Conservation (phyloP, 1,140 invertebrate genomes). For the Teleopsis dalmanni region DNA sequence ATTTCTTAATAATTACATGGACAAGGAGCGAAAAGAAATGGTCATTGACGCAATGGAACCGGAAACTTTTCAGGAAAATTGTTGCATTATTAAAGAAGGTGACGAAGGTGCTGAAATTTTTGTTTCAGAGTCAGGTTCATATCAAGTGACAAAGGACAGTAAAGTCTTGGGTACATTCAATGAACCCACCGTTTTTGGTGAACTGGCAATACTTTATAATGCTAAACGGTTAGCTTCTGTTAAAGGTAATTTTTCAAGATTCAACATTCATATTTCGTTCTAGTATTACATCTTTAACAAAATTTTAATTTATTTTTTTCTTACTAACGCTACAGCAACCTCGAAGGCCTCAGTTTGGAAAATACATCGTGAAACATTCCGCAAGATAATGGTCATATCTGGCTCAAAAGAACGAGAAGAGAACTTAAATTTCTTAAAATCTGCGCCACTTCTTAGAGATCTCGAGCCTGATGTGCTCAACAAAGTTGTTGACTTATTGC, state of each 20-base stretch:
- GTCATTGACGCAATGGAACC: conserved; percentile 90
- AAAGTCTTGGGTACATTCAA: conserved; percentile 71
- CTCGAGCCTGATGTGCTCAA: conserved; percentile 71
- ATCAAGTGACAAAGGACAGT: conserved; percentile 77
- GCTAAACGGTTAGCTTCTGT: conserved; percentile 82
- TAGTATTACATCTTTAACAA: no score
- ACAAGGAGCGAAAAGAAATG: conserved; percentile 68
- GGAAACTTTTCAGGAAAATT: conserved; percentile 63
- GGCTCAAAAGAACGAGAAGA: conserved; percentile 73
- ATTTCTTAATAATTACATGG: conserved; percentile 84
- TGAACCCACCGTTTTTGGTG: conserved; percentile 83
- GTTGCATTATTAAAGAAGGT: conserved; percentile 81
- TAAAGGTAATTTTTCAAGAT: conserved; percentile 53
- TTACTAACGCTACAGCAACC: conserved; percentile 56
- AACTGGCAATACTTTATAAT: conserved; percentile 89
- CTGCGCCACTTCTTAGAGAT: conserved; percentile 75
- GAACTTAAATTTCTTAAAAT: conserved; percentile 74
- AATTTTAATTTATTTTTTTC: background rate
- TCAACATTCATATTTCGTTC: no score
- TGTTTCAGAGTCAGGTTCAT: conserved; percentile 74
- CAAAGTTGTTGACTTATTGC: conserved; percentile 84
- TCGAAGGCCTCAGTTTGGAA: conserved; percentile 81
- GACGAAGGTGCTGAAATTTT: conserved; percentile 73
- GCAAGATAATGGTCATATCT: conserved; percentile 79
- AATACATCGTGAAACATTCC: conserved; percentile 75